Conservation (phyloP, 2,888 invertebrate species). For the Magallana nippona region DNA sequence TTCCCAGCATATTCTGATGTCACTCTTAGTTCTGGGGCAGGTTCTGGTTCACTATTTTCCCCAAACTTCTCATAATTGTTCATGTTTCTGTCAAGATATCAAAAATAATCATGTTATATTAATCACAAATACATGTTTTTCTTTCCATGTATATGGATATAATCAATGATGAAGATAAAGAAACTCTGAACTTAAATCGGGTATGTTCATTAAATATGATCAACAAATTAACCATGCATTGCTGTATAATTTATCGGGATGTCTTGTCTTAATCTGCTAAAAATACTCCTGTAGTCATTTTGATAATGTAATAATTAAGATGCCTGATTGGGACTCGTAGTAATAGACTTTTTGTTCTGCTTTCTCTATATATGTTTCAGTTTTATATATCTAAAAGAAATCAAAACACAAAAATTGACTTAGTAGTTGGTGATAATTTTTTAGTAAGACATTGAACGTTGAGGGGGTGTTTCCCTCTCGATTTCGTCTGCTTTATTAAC, state of each 20-base stretch:
- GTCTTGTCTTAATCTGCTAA: no score
- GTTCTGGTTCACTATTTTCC: constrained; percentile 38
- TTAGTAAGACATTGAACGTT: not conserved
- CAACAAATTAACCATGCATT: no score
- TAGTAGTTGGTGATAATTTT: no score
- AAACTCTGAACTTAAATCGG: no score
- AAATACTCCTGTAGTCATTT: no score
- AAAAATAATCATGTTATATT: not conserved
- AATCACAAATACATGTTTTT: not conserved
- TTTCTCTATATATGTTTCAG: not conserved
- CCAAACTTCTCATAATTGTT: constrained; percentile 59
- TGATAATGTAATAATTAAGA: no score
- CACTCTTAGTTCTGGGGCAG: constrained; percentile 41
- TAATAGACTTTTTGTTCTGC: no score
- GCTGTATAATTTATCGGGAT: no score
- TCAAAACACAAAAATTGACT: not conserved
- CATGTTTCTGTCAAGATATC: constrained; percentile 28
- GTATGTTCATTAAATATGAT: no score
- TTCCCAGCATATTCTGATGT: constrained; percentile 37
- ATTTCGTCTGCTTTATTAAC: not conserved
- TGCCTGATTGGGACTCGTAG: no score
- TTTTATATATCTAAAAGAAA: not conserved
- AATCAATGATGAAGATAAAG: no score
- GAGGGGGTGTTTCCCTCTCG: constrained; percentile 1
- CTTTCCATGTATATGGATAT: not conserved